These are phyloP conservation scores for Ichneumoninae sp. DNA, from an alignment of 2,888 invertebrate species.

Conservation along the genomic window DNA sequence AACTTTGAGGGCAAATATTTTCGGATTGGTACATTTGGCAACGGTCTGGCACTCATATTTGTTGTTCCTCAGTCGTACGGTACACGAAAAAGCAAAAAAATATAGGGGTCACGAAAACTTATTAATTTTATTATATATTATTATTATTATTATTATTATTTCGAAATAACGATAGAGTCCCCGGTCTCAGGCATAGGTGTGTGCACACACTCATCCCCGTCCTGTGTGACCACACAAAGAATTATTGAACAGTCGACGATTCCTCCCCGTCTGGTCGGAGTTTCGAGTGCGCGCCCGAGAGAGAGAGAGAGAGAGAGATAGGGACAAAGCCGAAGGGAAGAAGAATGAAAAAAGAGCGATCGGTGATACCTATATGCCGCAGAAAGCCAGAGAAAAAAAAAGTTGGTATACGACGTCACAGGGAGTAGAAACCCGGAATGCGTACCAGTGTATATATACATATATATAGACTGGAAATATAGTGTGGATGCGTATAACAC, in stretches of 20 bases:
- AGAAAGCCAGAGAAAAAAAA: constrained; percentile 19
- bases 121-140: not conserved
- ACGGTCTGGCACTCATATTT: too few species aligned
- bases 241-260: constrained; percentile 67
- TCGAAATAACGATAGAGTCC: not conserved
- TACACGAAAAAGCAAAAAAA: too few species aligned
- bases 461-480: not conserved
- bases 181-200: not conserved
- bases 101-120: too few species aligned
- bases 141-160: not conserved
- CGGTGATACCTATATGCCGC: constrained; percentile 10
- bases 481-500: constrained; percentile 31
- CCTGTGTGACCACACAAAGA: constrained; percentile 68
- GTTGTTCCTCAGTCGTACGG: too few species aligned
- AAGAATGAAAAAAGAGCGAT: constrained; percentile 53
- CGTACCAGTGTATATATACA: not conserved
- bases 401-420: constrained; percentile 18
- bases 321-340: constrained; percentile 35
- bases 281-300: constrained; percentile 16
- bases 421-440: constrained; percentile 8
- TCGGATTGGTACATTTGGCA: too few species aligned
- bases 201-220: constrained; percentile 22
- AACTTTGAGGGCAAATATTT: too few species aligned
- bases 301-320: constrained; percentile 31
- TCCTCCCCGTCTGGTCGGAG: constrained; percentile 19